Percentiles rank a stretch among this genome's conserved stretches.
Conservation (phyloP, 2,113 vertebrate genomes). For the Malurus elegans region DNA sequence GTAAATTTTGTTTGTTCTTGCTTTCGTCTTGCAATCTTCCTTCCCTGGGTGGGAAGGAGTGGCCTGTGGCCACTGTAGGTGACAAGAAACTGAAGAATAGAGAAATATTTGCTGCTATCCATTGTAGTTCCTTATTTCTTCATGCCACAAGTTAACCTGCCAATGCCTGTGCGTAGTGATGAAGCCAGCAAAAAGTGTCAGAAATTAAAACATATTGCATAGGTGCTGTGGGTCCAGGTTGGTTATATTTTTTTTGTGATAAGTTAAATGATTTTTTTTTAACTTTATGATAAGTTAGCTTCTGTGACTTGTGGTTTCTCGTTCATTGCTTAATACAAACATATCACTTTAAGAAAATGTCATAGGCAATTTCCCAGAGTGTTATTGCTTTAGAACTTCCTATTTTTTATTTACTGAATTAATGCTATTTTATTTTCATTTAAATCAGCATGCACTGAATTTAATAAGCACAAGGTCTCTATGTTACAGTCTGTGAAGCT, state of each 20-base stretch:
- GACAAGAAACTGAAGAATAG: background rate
- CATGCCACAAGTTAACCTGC: background rate
- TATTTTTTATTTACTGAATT: background rate
- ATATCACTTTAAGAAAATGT: background rate
- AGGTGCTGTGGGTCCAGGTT: background rate
- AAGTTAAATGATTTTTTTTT: background rate
- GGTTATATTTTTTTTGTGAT: background rate
- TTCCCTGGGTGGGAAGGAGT: background rate
- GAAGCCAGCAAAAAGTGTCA: background rate
- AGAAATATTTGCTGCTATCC: background rate
- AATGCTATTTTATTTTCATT: background rate
- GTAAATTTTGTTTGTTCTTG: background rate
- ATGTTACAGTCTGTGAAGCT: background rate
- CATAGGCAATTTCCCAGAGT: background rate
- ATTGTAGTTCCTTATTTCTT: background rate
- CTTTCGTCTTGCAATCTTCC: background rate
- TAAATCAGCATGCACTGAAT: background rate
- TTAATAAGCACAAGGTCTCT: background rate
- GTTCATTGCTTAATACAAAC: background rate
- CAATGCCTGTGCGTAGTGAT: background rate
- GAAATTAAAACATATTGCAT: background rate
- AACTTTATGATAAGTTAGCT: background rate
- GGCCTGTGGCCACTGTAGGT: background rate
- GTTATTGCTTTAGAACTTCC: background rate
- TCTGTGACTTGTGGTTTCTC: background rate